A percentile compares a stretch with the other conserved stretches of the same genome.
phyloP scores from a whole-genome alignment of 2,797 vertebrate genomes.

The Manis javanica region DNA sequence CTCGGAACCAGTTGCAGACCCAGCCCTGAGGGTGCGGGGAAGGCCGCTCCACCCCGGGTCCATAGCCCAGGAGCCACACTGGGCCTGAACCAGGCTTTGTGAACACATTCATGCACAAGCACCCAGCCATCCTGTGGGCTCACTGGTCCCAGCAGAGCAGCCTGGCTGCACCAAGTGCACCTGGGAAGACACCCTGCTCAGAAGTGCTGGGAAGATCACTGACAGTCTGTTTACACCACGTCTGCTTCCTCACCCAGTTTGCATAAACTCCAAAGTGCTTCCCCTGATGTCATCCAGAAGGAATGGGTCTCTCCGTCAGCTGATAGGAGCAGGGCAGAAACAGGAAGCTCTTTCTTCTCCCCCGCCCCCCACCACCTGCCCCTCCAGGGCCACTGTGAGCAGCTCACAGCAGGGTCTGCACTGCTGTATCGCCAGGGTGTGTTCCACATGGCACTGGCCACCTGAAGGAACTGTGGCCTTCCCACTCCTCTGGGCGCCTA shows the following conservation, averaged over 20 bases:
- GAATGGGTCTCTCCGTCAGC: background rate
- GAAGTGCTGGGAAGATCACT: too few species aligned
- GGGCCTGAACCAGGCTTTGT: background rate
- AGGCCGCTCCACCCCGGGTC: background rate
- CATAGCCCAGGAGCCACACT: background rate
- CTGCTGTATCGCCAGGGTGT: too few species aligned
- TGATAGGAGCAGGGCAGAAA: background rate
- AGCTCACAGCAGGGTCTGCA: too few species aligned
- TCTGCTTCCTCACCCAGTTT: too few species aligned
- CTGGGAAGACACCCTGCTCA: background rate
- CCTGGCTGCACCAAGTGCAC: background rate
- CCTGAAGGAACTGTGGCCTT: background rate
- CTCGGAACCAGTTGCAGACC: background rate
- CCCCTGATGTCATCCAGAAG: background rate
- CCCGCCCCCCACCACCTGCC: too few species aligned
- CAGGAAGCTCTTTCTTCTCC: too few species aligned
- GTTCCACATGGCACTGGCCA: background rate
- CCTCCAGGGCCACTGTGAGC: too few species aligned
- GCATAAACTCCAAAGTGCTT: background rate
- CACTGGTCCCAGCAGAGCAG: background rate
- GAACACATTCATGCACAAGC: rapidly evolving
- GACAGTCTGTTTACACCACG: rapidly evolving
- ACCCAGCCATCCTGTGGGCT: background rate
- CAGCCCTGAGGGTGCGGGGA: too few species aligned
- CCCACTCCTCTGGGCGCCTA: background rate